Evolutionary conservation across 1,140 invertebrate genomes (phyloP).

Genomic region (Pseudachorutes palmiensis): DNA sequence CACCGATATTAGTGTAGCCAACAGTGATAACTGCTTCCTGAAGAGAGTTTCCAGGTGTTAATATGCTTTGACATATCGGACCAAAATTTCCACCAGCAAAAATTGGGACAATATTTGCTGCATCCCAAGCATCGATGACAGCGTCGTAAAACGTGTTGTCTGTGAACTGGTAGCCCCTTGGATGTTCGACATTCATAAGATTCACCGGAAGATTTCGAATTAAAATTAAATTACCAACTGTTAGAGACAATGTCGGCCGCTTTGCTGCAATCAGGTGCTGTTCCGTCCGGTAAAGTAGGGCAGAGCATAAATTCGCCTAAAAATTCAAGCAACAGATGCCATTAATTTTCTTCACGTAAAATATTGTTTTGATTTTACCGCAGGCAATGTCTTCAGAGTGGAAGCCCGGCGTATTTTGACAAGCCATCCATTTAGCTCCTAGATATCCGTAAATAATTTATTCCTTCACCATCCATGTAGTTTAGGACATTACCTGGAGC

Average conservation of each 20-base stretch:
- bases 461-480: no score
- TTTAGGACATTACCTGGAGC: no score
- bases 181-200: no score
- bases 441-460: no score
- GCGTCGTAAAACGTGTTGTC: no score
- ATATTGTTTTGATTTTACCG: neutral
- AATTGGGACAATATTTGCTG: slow-evolving; percentile 9
- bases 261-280: neutral
- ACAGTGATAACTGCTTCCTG: slow-evolving; percentile 18
- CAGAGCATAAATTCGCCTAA: neutral
- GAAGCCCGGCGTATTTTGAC: neutral
- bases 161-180: no score
- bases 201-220: no score
- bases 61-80: neutral
- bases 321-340: neutral
- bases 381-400: neutral
- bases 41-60: slow-evolving; percentile 9
- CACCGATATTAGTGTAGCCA: neutral
- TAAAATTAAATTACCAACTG: neutral
- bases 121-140: slow-evolving; percentile 7
- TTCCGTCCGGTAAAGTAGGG: neutral
- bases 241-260: neutral
- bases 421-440: neutral
- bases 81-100: slow-evolving; percentile 18
- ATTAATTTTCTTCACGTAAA: neutral